Percentiles rank a stretch among this genome's conserved stretches.
phyloP scores from a whole-genome alignment of 1,140 invertebrate genomes.

The Limonius californicus region DNA sequence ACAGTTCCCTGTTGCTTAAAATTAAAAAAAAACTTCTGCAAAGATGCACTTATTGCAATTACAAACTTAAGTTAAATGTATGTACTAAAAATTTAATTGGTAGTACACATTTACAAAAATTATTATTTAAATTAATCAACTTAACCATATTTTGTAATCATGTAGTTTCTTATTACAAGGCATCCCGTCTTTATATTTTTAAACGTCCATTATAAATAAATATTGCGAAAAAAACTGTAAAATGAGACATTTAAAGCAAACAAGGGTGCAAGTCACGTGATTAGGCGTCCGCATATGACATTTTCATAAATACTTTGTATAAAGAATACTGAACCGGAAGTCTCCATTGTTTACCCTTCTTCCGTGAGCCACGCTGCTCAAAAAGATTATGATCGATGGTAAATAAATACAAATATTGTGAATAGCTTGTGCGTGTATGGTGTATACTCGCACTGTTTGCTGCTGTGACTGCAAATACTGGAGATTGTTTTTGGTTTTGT shows the following conservation, averaged over 20 bases:
- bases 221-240: too few species aligned
- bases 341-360: conserved; percentile 9
- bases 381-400: conserved; percentile 14
- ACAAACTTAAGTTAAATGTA: too few species aligned
- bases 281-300: not conserved
- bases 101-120: too few species aligned
- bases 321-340: conserved; percentile 2
- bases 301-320: conserved; percentile 10
- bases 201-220: too few species aligned
- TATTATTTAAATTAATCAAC: too few species aligned
- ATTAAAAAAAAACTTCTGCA: too few species aligned
- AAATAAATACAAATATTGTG: conserved; percentile 13
- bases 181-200: too few species aligned
- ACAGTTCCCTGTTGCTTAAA: too few species aligned
- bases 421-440: not conserved
- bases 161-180: too few species aligned
- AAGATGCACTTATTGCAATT: too few species aligned
- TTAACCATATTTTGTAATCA: too few species aligned
- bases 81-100: not conserved
- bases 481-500: conserved; percentile 5
- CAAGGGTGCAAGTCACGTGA: conserved; percentile 5
- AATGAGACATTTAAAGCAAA: conserved; percentile 1
- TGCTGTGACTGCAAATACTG: conserved; percentile 1
- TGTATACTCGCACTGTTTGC: conserved; percentile 3
- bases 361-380: conserved; percentile 12